A percentile compares a stretch with the other conserved stretches of the same genome.
phyloP scores from a whole-genome alignment of 2,888 invertebrate genomes.

The Athrips mouffetella region DNA sequence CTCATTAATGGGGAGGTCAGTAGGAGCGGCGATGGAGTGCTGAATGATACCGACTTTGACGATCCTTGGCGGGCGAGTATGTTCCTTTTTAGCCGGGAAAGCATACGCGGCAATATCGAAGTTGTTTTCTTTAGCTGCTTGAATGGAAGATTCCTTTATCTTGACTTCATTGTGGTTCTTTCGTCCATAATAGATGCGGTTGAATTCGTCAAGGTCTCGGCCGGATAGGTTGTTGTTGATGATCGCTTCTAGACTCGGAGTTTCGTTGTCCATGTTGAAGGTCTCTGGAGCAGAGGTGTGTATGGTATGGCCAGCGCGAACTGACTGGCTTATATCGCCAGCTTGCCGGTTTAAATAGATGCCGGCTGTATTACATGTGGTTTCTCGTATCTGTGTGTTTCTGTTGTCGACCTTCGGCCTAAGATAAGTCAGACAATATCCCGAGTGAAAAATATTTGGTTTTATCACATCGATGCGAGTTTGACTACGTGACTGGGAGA shows the following conservation, averaged over 20 bases:
- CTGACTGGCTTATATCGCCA: conserved; percentile 39
- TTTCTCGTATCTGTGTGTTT: conserved; percentile 56
- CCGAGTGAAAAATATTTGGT: conserved; percentile 54
- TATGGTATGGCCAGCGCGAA: conserved; percentile 24
- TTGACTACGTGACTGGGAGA: conserved; percentile 31
- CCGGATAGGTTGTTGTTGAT: conserved; percentile 64
- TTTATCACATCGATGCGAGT: conserved; percentile 34
- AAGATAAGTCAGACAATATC: conserved; percentile 49
- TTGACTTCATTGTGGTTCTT: conserved; percentile 57
- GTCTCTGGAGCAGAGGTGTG: not conserved
- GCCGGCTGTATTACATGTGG: conserved; percentile 38
- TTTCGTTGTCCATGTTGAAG: conserved; percentile 61
- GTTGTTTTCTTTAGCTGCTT: conserved; percentile 77
- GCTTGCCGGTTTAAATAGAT: conserved; percentile 49
- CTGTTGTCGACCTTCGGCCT: conserved; percentile 60
- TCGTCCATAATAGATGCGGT: conserved; percentile 67
- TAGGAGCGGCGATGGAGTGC: conserved; percentile 88
- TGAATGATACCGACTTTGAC: conserved; percentile 94
- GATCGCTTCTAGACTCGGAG: conserved; percentile 63
- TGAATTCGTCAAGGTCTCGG: conserved; percentile 66
- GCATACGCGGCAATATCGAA: conserved; percentile 71
- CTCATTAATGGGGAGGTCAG: conserved; percentile 85
- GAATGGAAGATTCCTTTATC: conserved; percentile 66
- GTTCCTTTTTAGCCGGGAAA: conserved; percentile 68
- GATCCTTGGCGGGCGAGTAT: conserved; percentile 82